Base-by-base conservation (phyloP, 2,888 invertebrate genomes). In the Isoperla grammatica region DNA sequence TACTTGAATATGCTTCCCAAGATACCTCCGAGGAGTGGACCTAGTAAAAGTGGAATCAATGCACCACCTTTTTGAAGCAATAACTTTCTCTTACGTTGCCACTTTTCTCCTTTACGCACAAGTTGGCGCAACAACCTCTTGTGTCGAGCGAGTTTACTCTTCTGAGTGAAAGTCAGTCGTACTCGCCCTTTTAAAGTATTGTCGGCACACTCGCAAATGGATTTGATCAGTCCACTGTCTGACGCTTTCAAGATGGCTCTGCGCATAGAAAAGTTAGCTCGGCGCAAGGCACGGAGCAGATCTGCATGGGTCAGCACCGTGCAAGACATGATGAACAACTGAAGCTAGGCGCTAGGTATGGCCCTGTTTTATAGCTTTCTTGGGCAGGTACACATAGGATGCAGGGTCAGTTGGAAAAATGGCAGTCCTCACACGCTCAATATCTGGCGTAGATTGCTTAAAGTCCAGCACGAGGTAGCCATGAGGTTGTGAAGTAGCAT, bases 381-480 rank as follows among this genome's bases (percentile, higher is more conserved):
- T 48, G 2, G 22, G 23, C n/a, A 22, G 2, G 22, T 19, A 22
- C 2, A 48, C 45, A 17, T 15, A n/a, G n/a, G 48, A 62, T 42
- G 17, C 65, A 50, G 19, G 46, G 55, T 56, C 55, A 23, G 37
- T 65, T 15, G 46, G 48, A 3, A 50, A 35, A 35, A 37, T 35
- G 2, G 23, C 35, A 9, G 37, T 50, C 1, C 9, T 4, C 6
- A 50, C 12, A 13, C 50, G n/a, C 12, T 13, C 8, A 3, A 1
- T 2, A 4, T 50, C 65, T 9, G 62, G 63, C n/a, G 64, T 65
- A 23, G n/a, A 13, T 59, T 66, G 63, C 57, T 65, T 63, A 29
- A 66, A 54, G 60, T 64, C 64, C 43, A 66, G 57, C 12, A 66
- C 22, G 12, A 66, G 17, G 56, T 65, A 66, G 6, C 63, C 63